These are phyloP conservation scores for Zaprionus kolodkinae DNA, from an alignment of 1,140 invertebrate genomes.

Conservation along the genomic window DNA sequence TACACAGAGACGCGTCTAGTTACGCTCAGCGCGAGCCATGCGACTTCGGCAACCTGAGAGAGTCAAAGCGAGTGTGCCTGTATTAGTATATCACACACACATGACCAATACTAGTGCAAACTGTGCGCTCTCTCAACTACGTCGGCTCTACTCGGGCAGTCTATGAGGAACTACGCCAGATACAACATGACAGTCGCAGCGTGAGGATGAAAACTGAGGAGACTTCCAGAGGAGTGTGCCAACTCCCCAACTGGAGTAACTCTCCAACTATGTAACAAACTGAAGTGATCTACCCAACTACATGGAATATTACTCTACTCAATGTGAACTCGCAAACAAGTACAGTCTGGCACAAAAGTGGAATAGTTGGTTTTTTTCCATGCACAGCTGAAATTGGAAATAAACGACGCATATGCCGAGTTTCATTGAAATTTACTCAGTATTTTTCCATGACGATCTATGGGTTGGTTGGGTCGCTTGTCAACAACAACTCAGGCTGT, in stretches of 20 bases:
- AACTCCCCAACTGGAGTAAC: not conserved
- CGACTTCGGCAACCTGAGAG: slow-evolving; percentile 23
- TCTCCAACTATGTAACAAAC: not conserved
- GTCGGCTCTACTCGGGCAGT: not conserved
- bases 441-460: slow-evolving; percentile 42
- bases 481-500: slow-evolving; percentile 22
- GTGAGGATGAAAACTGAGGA: not conserved
- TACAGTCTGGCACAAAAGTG: slow-evolving; percentile 3
- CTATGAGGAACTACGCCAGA: not conserved
- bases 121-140: slow-evolving; percentile 15
- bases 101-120: slow-evolving; percentile 29
- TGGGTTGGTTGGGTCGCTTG: slow-evolving; percentile 19
- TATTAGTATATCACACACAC: slow-evolving; percentile 28
- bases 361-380: slow-evolving; percentile 17
- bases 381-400: not conserved
- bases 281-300: not conserved
- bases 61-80: slow-evolving; percentile 3
- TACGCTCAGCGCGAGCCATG: not conserved
- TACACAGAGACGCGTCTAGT: too few species aligned
- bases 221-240: not conserved
- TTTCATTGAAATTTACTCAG: slow-evolving; percentile 18
- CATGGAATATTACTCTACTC: not conserved
- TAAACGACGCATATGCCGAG: slow-evolving; percentile 14
- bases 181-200: not conserved
- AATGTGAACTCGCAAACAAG: not conserved